Evolutionary conservation across 1,140 invertebrate genomes (phyloP).

Genomic region (Coptotermes formosanus): DNA sequence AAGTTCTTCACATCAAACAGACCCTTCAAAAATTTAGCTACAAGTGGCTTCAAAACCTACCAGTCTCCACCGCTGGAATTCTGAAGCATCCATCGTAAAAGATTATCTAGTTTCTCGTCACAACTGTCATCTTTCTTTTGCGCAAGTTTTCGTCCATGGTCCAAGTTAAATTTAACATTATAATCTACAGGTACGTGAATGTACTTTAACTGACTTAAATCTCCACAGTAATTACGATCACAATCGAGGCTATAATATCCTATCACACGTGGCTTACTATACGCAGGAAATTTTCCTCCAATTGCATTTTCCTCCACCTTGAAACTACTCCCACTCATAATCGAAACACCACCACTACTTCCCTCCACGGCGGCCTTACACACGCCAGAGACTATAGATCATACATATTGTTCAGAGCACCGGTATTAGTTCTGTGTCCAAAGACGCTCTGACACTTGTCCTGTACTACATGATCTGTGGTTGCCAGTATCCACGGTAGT

Average conservation of each 20-base stretch:
- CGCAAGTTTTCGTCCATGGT: constrained; percentile 47
- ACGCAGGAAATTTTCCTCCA: constrained; percentile 45
- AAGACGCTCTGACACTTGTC: no score
- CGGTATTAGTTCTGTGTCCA: no score
- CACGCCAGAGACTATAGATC: no score
- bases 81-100: constrained; percentile 52
- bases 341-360: no score
- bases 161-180: constrained; percentile 53
- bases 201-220: constrained; percentile 53
- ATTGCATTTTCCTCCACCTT: not conserved
- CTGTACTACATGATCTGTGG: no score
- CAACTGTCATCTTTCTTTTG: constrained; percentile 44
- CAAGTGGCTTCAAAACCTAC: constrained; percentile 35
- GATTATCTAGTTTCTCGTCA: constrained; percentile 48
- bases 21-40: no score
- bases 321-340: not conserved
- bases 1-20: no score
- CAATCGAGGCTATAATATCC: constrained; percentile 53
- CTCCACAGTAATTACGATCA: constrained; percentile 41
- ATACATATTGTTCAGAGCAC: no score
- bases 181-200: constrained; percentile 43
- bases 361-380: no score
- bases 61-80: constrained; percentile 43
- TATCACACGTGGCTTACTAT: constrained; percentile 49
- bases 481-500: no score